These are phyloP conservation scores for Hoplostethus mediterraneus DNA, from an alignment of 2,797 vertebrate species.

Conservation along the genomic window DNA sequence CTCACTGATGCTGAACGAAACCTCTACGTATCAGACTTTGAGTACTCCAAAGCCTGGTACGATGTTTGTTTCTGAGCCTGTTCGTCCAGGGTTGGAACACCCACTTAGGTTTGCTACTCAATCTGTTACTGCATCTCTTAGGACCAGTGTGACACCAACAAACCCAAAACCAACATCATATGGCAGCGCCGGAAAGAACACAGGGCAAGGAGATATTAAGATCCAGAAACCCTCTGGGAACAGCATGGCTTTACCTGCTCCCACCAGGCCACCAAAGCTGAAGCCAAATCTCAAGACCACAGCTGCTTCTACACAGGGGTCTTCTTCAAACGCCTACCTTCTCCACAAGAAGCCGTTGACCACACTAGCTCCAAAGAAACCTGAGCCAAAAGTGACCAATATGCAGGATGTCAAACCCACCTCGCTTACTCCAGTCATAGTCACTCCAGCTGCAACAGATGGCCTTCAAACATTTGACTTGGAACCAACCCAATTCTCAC, in stretches of 20 bases:
- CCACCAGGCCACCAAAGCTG: conserved; percentile 39
- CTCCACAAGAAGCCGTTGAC: conserved; percentile 60
- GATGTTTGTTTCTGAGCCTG: conserved; percentile 40
- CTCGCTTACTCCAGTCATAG: conserved; percentile 77
- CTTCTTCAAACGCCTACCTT: conserved; percentile 36
- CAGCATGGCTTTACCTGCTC: conserved; percentile 53
- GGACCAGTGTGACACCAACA: conserved; percentile 46
- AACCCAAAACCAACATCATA: conserved; percentile 51
- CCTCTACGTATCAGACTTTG: conserved; percentile 42
- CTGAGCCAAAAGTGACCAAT: conserved; percentile 65
- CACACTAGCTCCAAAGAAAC: conserved; percentile 68
- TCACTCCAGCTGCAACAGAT: conserved; percentile 86
- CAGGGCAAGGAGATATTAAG: conserved; percentile 29
- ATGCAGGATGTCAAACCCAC: conserved; percentile 70
- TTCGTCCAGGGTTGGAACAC: conserved; percentile 65
- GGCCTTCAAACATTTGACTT: conserved; percentile 88
- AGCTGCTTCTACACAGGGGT: conserved; percentile 35
- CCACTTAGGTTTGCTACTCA: conserved; percentile 57
- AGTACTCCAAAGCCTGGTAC: conserved; percentile 35
- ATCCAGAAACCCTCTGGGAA: conserved; percentile 43
- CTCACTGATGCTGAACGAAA: conserved; percentile 43
- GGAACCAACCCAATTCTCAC: conserved; percentile 89
- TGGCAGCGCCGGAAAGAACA: conserved; percentile 33
- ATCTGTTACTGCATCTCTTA: conserved; percentile 65
- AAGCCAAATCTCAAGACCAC: conserved; percentile 51